These are phyloP conservation scores for Drosophila pallidifrons DNA, from an alignment of 1,140 invertebrate species.

Conservation along the genomic window DNA sequence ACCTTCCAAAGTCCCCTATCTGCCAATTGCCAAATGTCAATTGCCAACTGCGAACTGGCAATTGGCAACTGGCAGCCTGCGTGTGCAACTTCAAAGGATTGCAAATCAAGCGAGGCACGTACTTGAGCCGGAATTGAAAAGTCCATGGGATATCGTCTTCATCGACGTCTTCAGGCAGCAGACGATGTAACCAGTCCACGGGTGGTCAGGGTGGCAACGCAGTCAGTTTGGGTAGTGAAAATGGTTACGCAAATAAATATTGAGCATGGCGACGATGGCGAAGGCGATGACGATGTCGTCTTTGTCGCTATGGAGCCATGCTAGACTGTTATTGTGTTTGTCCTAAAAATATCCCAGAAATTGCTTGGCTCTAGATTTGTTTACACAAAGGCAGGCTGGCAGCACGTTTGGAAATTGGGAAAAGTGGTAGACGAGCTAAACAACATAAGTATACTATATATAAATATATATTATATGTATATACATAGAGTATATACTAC, in stretches of 20 bases:
- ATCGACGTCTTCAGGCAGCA: constrained; percentile 19
- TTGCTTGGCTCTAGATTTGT: constrained; percentile 58
- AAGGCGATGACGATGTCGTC: constrained; percentile 17
- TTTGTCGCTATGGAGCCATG: constrained; percentile 33
- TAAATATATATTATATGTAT: constrained; percentile 21
- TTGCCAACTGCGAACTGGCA: constrained; percentile 13
- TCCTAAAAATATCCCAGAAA: constrained; percentile 57
- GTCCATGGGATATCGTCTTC: constrained; percentile 47
- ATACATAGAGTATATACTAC: constrained; percentile 7
- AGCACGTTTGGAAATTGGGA: constrained; percentile 65
- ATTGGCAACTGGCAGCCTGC: constrained; percentile 24
- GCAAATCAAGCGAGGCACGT: constrained; percentile 54
- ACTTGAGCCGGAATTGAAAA: constrained; percentile 61
- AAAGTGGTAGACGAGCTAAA: constrained; percentile 56
- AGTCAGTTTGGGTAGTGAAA: constrained; percentile 47
- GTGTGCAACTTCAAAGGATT: constrained; percentile 44
- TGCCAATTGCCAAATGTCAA: neutral
- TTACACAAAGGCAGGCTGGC: constrained; percentile 60
- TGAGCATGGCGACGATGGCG: constrained; percentile 24
- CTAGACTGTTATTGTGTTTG: constrained; percentile 57
- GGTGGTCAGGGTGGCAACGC: neutral
- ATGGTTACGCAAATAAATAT: constrained; percentile 74
- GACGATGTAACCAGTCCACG: neutral
- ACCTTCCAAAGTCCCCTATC: neutral
- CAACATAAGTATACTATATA: constrained; percentile 67